These are phyloP conservation scores for Cheilosia vernalis DNA, from an alignment of 2,888 invertebrate species.

Conservation along the genomic window DNA sequence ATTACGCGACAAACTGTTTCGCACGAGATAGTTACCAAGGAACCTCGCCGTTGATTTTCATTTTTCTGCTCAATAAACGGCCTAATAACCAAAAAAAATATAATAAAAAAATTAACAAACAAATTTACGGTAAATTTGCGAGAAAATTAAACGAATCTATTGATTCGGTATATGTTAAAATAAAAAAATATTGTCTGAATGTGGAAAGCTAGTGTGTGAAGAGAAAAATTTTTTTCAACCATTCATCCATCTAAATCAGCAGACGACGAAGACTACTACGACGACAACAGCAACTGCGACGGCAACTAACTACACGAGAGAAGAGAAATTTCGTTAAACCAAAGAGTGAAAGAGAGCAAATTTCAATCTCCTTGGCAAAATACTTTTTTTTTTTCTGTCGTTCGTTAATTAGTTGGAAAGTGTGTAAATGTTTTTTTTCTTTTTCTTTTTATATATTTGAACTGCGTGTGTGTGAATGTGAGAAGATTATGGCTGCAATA, in stretches of 20 bases:
- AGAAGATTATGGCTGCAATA: conserved; percentile 14
- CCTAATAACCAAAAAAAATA: conserved; percentile 41
- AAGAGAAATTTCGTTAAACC: conserved; percentile 25
- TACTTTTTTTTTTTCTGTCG: conserved; percentile 22
- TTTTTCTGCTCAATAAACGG: conserved; percentile 35
- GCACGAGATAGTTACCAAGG: conserved; percentile 74
- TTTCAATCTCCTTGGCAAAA: conserved; percentile 24
- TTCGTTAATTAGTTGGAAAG: conserved; percentile 56
- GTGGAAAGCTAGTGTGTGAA: conserved; percentile 61
- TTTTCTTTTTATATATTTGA: background rate
- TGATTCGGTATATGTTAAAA: conserved; percentile 35
- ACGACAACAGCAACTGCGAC: conserved; percentile 55
- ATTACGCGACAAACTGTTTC: conserved; percentile 78
- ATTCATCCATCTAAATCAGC: conserved; percentile 60
- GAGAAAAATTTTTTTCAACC: conserved; percentile 43
- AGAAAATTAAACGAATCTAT: conserved; percentile 32
- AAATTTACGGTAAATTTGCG: conserved; percentile 59
- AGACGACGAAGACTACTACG: conserved; percentile 60
- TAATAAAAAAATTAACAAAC: conserved; percentile 31
- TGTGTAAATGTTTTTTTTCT: conserved; percentile 38
- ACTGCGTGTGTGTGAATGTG: conserved; percentile 13
- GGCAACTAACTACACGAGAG: conserved; percentile 47
- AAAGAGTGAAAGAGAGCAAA: conserved; percentile 56
- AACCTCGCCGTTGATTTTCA: conserved; percentile 33
- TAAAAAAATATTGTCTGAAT: conserved; percentile 29